These are phyloP conservation scores for Tricholaema leucomelas DNA, from an alignment of 2,113 vertebrate species.

Conservation along the genomic window DNA sequence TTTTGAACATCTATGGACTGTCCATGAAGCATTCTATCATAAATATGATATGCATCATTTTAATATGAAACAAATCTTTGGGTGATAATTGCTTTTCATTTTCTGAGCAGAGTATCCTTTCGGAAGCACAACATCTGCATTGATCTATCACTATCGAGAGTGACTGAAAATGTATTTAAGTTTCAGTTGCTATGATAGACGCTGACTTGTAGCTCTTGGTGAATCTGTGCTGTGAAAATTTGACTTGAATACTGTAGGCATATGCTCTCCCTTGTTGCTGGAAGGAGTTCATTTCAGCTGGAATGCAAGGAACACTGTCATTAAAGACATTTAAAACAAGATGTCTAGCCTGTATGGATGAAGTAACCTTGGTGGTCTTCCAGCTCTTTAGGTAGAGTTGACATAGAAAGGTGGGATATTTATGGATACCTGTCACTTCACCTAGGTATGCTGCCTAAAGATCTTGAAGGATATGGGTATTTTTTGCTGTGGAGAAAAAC, in stretches of 20 bases:
- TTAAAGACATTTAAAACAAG: neutral
- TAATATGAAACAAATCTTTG: neutral
- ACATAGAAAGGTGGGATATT: neutral
- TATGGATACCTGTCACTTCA: neutral
- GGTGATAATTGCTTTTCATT: neutral
- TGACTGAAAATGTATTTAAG: neutral
- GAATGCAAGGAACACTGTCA: neutral
- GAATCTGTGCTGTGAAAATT: neutral
- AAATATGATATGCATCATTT: neutral
- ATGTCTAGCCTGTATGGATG: neutral
- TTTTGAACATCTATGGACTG: neutral
- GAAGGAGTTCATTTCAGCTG: neutral
- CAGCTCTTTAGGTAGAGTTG: neutral
- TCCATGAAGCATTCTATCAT: neutral
- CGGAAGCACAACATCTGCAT: neutral
- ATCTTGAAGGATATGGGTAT: neutral
- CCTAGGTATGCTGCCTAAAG: neutral
- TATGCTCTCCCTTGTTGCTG: neutral
- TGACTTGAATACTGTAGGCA: accelerated
- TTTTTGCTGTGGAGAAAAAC: neutral
- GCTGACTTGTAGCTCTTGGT: neutral
- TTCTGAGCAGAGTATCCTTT: neutral
- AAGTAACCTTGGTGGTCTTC: neutral
- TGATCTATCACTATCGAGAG: neutral
- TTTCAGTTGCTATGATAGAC: neutral